Percentiles rank a stretch among this genome's conserved stretches.
Conservation (phyloP, 2,113 vertebrate species). For the Alosa alosa region DNA sequence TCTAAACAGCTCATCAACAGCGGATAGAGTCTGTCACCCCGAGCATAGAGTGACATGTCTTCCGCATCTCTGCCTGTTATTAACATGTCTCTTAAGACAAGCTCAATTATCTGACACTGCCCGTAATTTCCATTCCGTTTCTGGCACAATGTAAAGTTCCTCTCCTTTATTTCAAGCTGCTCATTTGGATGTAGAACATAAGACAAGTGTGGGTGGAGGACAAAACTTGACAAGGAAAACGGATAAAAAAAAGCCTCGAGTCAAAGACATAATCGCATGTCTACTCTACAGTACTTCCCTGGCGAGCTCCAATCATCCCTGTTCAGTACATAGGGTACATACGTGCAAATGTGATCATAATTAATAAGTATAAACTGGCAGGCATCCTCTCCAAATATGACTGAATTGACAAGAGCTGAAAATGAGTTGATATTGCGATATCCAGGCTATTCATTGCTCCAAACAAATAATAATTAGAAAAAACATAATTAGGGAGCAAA, state of each 20-base stretch:
- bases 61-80: conserved; percentile 79
- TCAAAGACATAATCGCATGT: conserved; percentile 55
- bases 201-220: conserved; percentile 74
- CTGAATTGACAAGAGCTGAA: not conserved
- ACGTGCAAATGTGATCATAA: conserved; percentile 3
- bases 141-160: conserved; percentile 80
- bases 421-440: not conserved
- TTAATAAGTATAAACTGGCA: not conserved
- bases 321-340: conserved; percentile 15
- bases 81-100: conserved; percentile 83
- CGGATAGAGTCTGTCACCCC: conserved; percentile 80
- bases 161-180: conserved; percentile 76
- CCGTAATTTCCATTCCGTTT: conserved; percentile 82
- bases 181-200: conserved; percentile 72
- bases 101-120: conserved; percentile 84
- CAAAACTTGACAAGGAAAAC: conserved; percentile 63
- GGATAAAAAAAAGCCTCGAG: conserved; percentile 45
- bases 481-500: not conserved
- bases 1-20: conserved; percentile 82
- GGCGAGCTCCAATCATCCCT: conserved; percentile 42
- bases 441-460: not conserved
- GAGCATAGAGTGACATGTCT: conserved; percentile 77
- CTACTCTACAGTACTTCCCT: conserved; percentile 41
- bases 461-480: not conserved
- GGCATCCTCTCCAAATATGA: not conserved